Evolutionary conservation across 2,888 invertebrate species (phyloP), one percentile per base, ranked within the genome.

Genomic region (Allacma fusca): DNA sequence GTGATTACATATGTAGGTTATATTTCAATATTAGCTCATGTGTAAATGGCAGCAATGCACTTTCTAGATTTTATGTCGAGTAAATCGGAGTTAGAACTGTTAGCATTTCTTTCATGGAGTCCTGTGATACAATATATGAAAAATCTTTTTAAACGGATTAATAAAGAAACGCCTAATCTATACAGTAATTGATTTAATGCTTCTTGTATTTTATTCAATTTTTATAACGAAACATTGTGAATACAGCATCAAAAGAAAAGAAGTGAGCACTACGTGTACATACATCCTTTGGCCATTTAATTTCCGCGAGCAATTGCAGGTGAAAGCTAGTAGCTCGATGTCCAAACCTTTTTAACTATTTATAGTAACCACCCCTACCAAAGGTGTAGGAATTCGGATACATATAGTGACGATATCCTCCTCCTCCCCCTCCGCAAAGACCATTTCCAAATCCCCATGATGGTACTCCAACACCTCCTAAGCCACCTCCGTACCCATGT

Each of bases 281-380:
- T n/a, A n/a, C n/a, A n/a, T n/a, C n/a, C n/a, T n/a, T n/a, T n/a
- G n/a, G n/a, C n/a, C n/a, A n/a, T n/a, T n/a, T n/a, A n/a, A n/a
- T n/a, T n/a, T n/a, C n/a, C n/a, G n/a, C n/a, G n/a, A n/a, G n/a
- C n/a, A n/a, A n/a, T n/a, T n/a, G n/a, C n/a, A n/a, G n/a, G n/a
- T n/a, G n/a, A n/a, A n/a, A n/a, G n/a, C n/a, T n/a, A n/a, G n/a
- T n/a, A n/a, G n/a, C n/a, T n/a, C n/a, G n/a, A n/a, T n/a, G n/a
- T n/a, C n/a, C n/a, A n/a, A n/a, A n/a, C n/a, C n/a, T n/a, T n/a
- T n/a, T n/a, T n/a, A n/a, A n/a, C 40, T 68, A 68, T 34, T 34
- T 34, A n/a, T 68, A 68, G 68, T 5, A 34, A 9, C 68, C 68
- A 16, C 68, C 68, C 0, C 68, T 21, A 34, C 62, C 62, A 62